Evolutionary conservation across 2,888 invertebrate genomes (phyloP), one percentile per base, ranked within the genome.

Genomic region (Orthosia gracilis): DNA sequence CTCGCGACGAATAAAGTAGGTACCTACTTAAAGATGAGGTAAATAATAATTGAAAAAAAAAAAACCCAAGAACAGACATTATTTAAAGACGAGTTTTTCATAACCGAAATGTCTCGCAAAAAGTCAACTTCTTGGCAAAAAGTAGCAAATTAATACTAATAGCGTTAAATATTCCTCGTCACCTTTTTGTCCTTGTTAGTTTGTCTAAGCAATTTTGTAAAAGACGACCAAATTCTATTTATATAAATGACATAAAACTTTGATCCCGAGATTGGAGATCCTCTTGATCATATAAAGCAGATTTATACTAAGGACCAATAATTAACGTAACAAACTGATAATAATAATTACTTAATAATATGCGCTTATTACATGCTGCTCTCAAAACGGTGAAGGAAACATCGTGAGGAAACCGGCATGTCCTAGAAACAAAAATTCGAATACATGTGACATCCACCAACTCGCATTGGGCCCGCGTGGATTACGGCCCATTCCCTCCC

Each of bases 1-100:
- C 21, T 78, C 52, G 65, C 55, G 50, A 49, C 49, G 23, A 40
- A 50, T 55, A 11, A 64, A 49, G 7, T 45, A 40, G n/a, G 13
- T 45, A 57, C 15, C 50, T 26, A 47, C 15, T 55, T 26, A 47
- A 31, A 17, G 21, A 68, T 50, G 40, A 64, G 50, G n/a, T 73
- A 12, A 58, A 58, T 59, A 59, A 45, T 59, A 52, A 58, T 72
- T 47, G 59, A 49, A 75, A 70, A 76, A 65, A 17, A 76, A 65
- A 17, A n/a, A n/a, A n/a, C n/a, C 26, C 61, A 40, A 52, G 68
- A 50, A 63, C 45, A 76, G 49, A 11, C 17, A 71, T 71, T 18
- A 79, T 57, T 71, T 61, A 52, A 62, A 57, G 50, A 40, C 12
- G 18, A 45, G 7, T 26, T 63, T 68, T 67, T 72, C 18, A 11